Base-by-base conservation (phyloP, 2,888 invertebrate genomes). In the Harpalus rufipes region DNA sequence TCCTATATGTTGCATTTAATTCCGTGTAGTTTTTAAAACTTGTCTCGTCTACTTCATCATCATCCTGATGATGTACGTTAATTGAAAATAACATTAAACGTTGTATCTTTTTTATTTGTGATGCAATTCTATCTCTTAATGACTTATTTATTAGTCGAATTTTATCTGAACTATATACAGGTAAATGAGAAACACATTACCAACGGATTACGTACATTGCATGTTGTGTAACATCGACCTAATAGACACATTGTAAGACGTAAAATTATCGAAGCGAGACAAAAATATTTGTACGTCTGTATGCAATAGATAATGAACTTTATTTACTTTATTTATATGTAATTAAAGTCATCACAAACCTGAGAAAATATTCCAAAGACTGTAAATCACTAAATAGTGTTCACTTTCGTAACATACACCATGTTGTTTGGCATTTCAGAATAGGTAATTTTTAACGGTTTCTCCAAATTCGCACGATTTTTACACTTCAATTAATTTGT, bases 221-320 rank as follows among this genome's bases (percentile, higher is more conserved):
- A 21, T 2, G 72, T 74, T 74, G 72, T 44, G 41, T 18, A 74
- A 74, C 44, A 44, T 44, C 72, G 44, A 74, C 41, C 18, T 74
- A 74, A 74, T 74, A 74, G 72, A 74, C 44, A 74, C 44, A 74
- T 74, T 74, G 72, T 74, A 44, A 44, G 72, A 74, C 72, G 16
- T 74, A 44, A 74, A 74, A 74, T 44, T 74, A 74, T 8, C 72
- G 44, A 74, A 74, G 72, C 72, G 72, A 74, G 44, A 74, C 72
- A 74, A 44, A 74, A 74, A 74, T 68, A 74, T 74, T 44, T 14
- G 12, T 68, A 68, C 32, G 14, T 68, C 68, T 68, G 39, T 14
- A 68, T 39, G 68, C 32, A 39, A 68, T 21, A 68, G 44, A 68
- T 44, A 41, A 74, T 32, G 68, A 51, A 51, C 44, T 63, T 63